Percentiles rank a stretch among this genome's conserved stretches.
Conservation (phyloP, 2,888 invertebrate genomes). For the Linnaemya tessellans region DNA sequence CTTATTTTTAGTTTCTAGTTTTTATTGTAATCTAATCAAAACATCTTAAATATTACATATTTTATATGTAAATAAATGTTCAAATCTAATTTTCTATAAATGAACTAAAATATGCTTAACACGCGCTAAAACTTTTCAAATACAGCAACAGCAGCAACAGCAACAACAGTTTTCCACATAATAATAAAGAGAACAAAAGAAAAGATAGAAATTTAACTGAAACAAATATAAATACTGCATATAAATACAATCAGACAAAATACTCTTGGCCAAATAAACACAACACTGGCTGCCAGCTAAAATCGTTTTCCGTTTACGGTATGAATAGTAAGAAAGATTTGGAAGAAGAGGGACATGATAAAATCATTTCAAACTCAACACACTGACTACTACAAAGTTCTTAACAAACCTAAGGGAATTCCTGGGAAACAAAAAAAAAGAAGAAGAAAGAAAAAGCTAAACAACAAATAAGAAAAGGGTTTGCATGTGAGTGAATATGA, state of each 20-base stretch:
- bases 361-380: conserved; percentile 44
- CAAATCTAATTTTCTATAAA: conserved; percentile 81
- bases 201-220: conserved; percentile 26
- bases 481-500: not conserved
- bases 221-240: conserved; percentile 62
- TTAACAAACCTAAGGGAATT: conserved; percentile 45
- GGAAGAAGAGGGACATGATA: conserved; percentile 25
- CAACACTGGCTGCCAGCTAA: conserved; percentile 29
- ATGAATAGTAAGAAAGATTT: not conserved
- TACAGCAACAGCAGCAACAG: conserved; percentile 15
- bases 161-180: not conserved
- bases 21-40: not conserved
- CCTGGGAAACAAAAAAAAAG: not conserved
- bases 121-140: conserved; percentile 75
- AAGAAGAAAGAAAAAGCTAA: too few species aligned
- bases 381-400: conserved; percentile 45
- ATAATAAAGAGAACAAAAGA: not conserved
- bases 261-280: conserved; percentile 38
- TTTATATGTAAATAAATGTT: conserved; percentile 54
- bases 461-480: not conserved
- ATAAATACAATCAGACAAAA: conserved; percentile 50
- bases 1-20: too few species aligned
- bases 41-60: conserved; percentile 27
- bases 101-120: conserved; percentile 81
- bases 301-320: not conserved